A percentile compares a stretch with the other conserved stretches of the same genome.
These are phyloP conservation scores for Gisinianus flammeolus DNA, from an alignment of 2,888 invertebrate genomes.

Conservation along the genomic window DNA sequence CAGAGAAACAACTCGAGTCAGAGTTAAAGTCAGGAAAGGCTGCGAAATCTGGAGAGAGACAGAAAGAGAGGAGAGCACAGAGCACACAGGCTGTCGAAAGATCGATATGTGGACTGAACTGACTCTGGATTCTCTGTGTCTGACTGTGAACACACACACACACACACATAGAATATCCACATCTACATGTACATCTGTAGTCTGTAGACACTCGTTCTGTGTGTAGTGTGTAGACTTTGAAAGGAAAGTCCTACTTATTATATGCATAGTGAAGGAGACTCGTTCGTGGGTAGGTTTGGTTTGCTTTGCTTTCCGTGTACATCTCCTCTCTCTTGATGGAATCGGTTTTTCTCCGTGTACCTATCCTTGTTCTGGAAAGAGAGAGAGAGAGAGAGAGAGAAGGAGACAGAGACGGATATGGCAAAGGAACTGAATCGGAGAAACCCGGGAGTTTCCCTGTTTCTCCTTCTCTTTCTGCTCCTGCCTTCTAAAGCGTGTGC, in stretches of 20 bases:
- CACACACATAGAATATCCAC: background rate
- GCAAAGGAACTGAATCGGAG: background rate
- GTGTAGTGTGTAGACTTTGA: constrained; percentile 9
- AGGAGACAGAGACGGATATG: too few species aligned
- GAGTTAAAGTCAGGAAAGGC: background rate
- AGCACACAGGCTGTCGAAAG: constrained; percentile 32
- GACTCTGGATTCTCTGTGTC: constrained; percentile 6
- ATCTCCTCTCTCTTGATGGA: constrained; percentile 33
- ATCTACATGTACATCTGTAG: background rate
- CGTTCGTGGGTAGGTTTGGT: background rate
- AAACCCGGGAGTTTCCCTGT: constrained; percentile 26
- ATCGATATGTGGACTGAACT: constrained; percentile 35
- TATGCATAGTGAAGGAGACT: background rate
- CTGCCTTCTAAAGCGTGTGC: background rate
- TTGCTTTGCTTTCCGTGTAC: constrained; percentile 6
- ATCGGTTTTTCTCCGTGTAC: constrained; percentile 21
- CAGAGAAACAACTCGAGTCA: background rate
- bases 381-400: background rate
- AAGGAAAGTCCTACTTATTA: background rate
- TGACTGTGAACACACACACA: background rate
- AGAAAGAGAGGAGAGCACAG: constrained; percentile 13
- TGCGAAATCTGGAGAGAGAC: constrained; percentile 23
- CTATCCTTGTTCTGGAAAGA: background rate
- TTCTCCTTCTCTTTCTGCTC: background rate
- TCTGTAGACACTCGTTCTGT: background rate